Conservation (phyloP, 2,797 vertebrate genomes). For the Enteromius thamalakanensis region DNA sequence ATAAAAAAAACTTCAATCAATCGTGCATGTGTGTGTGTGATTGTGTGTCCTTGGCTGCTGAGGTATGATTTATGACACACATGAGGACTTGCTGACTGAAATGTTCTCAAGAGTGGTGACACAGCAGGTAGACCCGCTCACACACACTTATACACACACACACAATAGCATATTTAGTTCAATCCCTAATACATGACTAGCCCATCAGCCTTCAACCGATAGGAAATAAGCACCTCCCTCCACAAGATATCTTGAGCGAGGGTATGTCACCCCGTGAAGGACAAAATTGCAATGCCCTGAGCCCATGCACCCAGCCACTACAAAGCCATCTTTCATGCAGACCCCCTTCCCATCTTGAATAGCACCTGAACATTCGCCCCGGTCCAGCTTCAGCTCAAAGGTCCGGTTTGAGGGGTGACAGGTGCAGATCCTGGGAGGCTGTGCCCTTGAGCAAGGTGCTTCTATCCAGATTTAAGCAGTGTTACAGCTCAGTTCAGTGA, state of each 20-base stretch:
- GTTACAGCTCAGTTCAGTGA: constrained; percentile 13
- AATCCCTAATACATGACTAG: constrained; percentile 8
- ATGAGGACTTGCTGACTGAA: constrained; percentile 63
- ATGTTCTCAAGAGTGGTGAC: constrained; percentile 57
- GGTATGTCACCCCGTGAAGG: constrained; percentile 62
- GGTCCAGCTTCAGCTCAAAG: constrained; percentile 42
- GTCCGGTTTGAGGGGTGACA: constrained; percentile 44
- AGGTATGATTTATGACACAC: constrained; percentile 65
- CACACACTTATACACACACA: background rate
- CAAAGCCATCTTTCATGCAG: constrained; percentile 57
- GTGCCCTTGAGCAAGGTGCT: constrained; percentile 70
- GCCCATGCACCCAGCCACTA: constrained; percentile 44
- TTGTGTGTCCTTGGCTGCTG: constrained; percentile 29
- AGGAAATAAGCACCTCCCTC: constrained; percentile 45
- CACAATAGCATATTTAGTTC: constrained; percentile 25
- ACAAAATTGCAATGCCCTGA: constrained; percentile 67
- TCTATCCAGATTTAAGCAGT: constrained; percentile 37
- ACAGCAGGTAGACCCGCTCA: constrained; percentile 43
- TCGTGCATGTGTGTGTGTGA: constrained; percentile 24
- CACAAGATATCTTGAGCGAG: constrained; percentile 31
- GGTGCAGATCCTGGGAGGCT: constrained; percentile 51
- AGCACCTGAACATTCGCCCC: constrained; percentile 45
- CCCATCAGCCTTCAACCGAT: constrained; percentile 34
- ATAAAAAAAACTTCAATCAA: background rate
- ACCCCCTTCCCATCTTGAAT: constrained; percentile 43